Evolutionary conservation across 2,113 vertebrate genomes (phyloP), one percentile per base, ranked within the genome.

Genomic region (Odocoileus virginianus): DNA sequence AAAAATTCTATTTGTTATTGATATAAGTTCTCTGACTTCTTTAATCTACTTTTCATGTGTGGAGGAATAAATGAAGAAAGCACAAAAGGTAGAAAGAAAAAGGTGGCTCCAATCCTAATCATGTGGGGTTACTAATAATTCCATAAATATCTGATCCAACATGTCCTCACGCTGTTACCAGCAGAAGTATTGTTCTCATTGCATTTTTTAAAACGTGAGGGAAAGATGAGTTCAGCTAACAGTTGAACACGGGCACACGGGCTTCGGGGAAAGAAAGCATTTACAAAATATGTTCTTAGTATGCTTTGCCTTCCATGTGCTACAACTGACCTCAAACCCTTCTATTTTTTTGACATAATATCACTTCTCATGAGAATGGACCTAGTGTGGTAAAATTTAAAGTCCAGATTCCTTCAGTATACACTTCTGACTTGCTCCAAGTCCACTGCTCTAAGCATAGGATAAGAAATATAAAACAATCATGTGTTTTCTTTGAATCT

Each of bases 181-280:
- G 55, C 43, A 98, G 94, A 98, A 98, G 97, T 89, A 96, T 6
- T 55, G 5, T 52, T 87, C 64, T 98, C 16, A 96, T 98, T 98
- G 85, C 90, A 98, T 98, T 98, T 90, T 14, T 52, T 91, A 92
- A 94, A 84, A 54, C 27, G 0, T 23, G 23, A 95, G 36, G 40
- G 43, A 97, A 95, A 97, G 30, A 93, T 88, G 0, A 95, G 50
- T 97, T 97, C 61, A 79, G 16, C 50, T 88, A 97, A 93, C 91
- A 97, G 71, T 92, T 97, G 84, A 92, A 97, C 97, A 96, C 94
- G 3, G 13, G 47, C 30, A 55, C 15, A 11, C 28, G 60, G 82
- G 50, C 30, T 74, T 96, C 67, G 25, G 25, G 74, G 40, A 96
- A 45, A 82, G 94, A 95, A 97, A 91, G 15, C 33, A 87, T 95